Percentiles rank a stretch among this genome's conserved stretches.
Evolutionary conservation across 1,140 invertebrate species (phyloP).

Genomic region (Orius insidiosus): DNA sequence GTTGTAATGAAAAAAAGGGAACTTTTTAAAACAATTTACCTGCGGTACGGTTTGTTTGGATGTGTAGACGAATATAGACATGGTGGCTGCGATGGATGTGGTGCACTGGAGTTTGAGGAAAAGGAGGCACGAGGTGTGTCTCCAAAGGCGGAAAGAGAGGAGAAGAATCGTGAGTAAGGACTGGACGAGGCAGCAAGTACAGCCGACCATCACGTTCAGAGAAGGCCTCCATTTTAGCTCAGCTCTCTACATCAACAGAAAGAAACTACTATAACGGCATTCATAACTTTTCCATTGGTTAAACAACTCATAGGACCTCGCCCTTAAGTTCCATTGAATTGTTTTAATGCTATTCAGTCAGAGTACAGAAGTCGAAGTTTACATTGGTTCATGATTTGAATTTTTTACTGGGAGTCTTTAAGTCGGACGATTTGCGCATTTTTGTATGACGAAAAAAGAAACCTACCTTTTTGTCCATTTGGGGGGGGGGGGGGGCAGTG

Average conservation of each 20-base stretch:
- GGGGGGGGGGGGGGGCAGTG: no score
- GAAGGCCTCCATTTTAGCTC: neutral
- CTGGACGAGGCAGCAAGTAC: conserved; percentile 37
- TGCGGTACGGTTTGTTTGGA: conserved; percentile 8
- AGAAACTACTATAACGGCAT: no score
- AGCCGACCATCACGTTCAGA: conserved; percentile 34
- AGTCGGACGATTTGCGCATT: no score
- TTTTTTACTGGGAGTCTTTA: no score
- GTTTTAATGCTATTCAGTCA: no score
- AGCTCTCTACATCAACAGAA: conserved; percentile 7
- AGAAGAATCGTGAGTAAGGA: conserved; percentile 34
- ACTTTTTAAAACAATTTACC: conserved; percentile 5
- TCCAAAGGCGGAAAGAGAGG: conserved; percentile 36
- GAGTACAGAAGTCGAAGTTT: no score
- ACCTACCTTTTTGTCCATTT: no score
- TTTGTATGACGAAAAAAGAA: no score
- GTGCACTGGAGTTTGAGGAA: conserved; percentile 50
- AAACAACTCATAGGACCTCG: no score
- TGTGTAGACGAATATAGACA: conserved; percentile 41
- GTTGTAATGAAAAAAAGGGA: neutral
- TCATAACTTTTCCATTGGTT: no score
- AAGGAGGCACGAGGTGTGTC: conserved; percentile 38
- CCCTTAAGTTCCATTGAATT: no score
- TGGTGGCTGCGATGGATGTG: conserved; percentile 36
- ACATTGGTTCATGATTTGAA: no score